Conservation (phyloP, 2,888 invertebrate genomes). For the Netelia melanura region DNA sequence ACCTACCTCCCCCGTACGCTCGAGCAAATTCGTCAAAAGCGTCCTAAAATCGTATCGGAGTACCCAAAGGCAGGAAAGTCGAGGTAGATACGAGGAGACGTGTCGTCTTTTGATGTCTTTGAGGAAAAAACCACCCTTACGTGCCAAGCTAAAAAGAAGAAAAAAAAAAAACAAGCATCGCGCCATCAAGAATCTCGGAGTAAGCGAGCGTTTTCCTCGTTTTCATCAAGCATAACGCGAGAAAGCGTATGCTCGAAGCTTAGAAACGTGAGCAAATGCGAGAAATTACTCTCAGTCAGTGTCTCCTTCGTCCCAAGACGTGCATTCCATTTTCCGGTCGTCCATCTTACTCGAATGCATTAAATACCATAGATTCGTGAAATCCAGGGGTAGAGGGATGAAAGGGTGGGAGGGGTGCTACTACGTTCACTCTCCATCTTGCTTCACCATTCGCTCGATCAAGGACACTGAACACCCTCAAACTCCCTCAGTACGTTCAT, state of each 20-base stretch:
- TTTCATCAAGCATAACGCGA: slow-evolving; percentile 19
- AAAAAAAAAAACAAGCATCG: not conserved
- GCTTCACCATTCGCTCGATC: slow-evolving; percentile 23
- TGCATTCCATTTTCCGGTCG: slow-evolving; percentile 65
- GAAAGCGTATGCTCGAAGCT: slow-evolving; percentile 19
- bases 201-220: slow-evolving; percentile 24
- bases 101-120: slow-evolving; percentile 61
- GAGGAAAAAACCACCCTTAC: slow-evolving; percentile 42
- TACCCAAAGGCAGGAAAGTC: no score
- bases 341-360: slow-evolving; percentile 73
- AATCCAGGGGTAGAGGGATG: slow-evolving; percentile 62
- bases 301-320: slow-evolving; percentile 27
- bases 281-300: slow-evolving; percentile 61
- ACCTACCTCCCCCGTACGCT: not conserved
- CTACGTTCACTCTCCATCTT: slow-evolving; percentile 18
- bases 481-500: slow-evolving; percentile 53
- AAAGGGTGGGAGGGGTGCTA: slow-evolving; percentile 25
- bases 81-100: not conserved
- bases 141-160: not conserved
- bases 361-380: slow-evolving; percentile 74
- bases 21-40: slow-evolving; percentile 5
- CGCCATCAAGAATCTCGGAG: not conserved
- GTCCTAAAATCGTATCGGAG: not conserved
- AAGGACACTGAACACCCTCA: slow-evolving; percentile 35
- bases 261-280: slow-evolving; percentile 20